Evolutionary conservation across 2,113 vertebrate species (phyloP).

Genomic region (Varanus salvator): DNA sequence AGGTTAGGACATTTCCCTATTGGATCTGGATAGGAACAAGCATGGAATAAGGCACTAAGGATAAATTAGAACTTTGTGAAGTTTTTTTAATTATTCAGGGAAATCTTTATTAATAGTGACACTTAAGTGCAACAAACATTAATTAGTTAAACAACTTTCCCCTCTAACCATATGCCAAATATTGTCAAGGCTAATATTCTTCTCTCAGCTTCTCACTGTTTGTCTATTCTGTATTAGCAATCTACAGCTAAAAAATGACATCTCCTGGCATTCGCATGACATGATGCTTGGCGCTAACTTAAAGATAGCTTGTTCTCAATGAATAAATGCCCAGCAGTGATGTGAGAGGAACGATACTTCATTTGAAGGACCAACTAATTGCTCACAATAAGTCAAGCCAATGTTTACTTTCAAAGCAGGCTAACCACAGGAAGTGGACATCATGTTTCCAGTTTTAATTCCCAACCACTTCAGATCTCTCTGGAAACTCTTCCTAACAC

Average conservation of each 20-base stretch:
- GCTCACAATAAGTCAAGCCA: rapidly evolving
- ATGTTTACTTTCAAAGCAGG: background rate
- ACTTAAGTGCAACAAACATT: background rate
- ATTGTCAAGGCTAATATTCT: background rate
- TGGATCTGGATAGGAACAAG: background rate
- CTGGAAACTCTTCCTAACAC: conserved; percentile 58
- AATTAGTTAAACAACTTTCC: background rate
- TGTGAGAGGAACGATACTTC: background rate
- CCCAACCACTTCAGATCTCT: conserved; percentile 37
- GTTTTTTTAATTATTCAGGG: background rate
- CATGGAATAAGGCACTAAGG: background rate
- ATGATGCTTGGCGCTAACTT: background rate
- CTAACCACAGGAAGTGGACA: conserved; percentile 30
- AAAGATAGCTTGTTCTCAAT: background rate
- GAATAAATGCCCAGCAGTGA: background rate
- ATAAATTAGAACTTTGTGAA: background rate
- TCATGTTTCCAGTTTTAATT: conserved; percentile 49
- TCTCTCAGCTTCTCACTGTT: rapidly evolving
- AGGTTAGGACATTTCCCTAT: background rate
- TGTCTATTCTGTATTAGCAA: background rate
- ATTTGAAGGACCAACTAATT: background rate
- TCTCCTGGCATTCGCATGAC: rapidly evolving
- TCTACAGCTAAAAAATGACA: background rate
- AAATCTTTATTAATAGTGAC: background rate
- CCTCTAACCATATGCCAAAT: background rate